Percentiles rank a stretch among this genome's conserved stretches.
These are phyloP conservation scores for Mythimna albipuncta DNA, from an alignment of 2,888 invertebrate species.

Conservation along the genomic window DNA sequence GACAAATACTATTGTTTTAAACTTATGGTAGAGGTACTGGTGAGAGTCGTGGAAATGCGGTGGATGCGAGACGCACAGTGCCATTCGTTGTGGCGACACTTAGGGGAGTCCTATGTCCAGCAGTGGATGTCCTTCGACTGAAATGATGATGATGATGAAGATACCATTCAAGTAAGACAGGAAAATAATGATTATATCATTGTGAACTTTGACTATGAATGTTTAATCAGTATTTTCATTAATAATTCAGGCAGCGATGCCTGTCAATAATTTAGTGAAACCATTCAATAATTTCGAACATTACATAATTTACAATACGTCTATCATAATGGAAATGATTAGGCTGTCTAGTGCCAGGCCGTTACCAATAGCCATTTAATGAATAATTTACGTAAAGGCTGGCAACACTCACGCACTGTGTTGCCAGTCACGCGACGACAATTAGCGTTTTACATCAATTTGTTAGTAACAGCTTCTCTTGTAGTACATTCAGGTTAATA, in stretches of 20 bases:
- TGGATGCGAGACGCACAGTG: too few relatives aligned
- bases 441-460: constrained; percentile 56
- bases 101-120: too few relatives aligned
- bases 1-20: too few relatives aligned
- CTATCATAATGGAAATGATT: constrained; percentile 53
- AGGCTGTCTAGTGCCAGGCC: constrained; percentile 44
- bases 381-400: constrained; percentile 56
- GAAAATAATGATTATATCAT: background rate
- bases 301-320: constrained; percentile 40
- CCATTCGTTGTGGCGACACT: too few relatives aligned
- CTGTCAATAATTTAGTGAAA: constrained; percentile 26
- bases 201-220: background rate
- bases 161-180: background rate
- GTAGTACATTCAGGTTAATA: constrained; percentile 30
- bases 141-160: background rate
- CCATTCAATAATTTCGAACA: constrained; percentile 38
- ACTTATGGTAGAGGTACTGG: too few relatives aligned
- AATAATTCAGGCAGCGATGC: constrained; percentile 14
- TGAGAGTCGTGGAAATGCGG: too few relatives aligned
- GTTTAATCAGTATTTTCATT: constrained; percentile 12
- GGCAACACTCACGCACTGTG: constrained; percentile 46
- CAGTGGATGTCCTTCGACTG: too few relatives aligned
- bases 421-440: constrained; percentile 58
- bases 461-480: constrained; percentile 27
- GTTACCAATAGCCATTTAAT: constrained; percentile 59